Evolutionary conservation across 2,888 invertebrate genomes (phyloP), one percentile per base, ranked within the genome.

Genomic region (Tetragonisca angustula): DNA sequence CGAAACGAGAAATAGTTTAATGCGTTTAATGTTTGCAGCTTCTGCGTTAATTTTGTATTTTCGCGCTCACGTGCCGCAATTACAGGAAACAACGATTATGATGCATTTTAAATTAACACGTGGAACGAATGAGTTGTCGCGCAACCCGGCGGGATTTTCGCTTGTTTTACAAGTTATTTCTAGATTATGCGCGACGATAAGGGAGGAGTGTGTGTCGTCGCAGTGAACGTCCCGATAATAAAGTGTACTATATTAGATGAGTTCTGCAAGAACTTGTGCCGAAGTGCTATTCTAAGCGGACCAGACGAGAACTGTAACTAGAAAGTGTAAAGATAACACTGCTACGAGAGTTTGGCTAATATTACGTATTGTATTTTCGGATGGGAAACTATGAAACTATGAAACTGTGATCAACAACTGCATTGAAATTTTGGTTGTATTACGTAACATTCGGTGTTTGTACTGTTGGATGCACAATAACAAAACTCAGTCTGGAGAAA

Each of bases 251-350:
- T 43, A 32, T 21, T 64, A 36, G 50, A 65, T 50, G 50, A 36
- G 75, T 56, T 61, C 65, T 50, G 21, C 59, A 19, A 56, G n/a
- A 32, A n/a, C 54, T 49, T 32, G 32, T 21, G n/a, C 19, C 2
- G 13, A 62, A 59, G 68, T 71, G 69, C 24, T 54, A 24, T 52
- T 73, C 65, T 70, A 70, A 77, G 73, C 52, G 11, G 49, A 70
- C 62, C 68, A 59, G 32, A 27, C 9, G 24, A 24, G 61, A 15
- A 62, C 67, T 61, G n/a, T 71, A 76, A 76, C 70, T 49, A 27
- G 82, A 24, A 71, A 62, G 76, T 50, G 24, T 61, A 76, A 81
- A 83, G 82, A 83, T 83, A 83, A 83, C 82, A 52, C 32, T 81
- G 70, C 70, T 65, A 49, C 61, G 5, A 19, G 9, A 21, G 27